Evolutionary conservation across 2,888 invertebrate genomes (phyloP), one percentile per base, ranked within the genome.

Genomic region (Temnothorax rugatulus): DNA sequence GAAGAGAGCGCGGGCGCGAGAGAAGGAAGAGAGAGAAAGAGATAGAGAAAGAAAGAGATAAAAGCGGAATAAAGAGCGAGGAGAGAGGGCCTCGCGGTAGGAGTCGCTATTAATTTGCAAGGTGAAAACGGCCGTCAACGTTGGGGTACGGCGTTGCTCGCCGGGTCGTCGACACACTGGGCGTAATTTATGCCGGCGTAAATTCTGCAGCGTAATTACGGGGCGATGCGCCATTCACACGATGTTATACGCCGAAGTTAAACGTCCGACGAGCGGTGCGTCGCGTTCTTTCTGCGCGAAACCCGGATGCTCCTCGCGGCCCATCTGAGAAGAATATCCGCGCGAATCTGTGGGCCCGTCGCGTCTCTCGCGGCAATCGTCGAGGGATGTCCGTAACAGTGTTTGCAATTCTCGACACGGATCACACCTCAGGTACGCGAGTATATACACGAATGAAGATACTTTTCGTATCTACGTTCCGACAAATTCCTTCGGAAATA

Each of bases 171-270:
- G 88, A 84, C 88, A 76, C 66, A 57, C 64, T 52, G 38, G 66
- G 79, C 73, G 84, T 89, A 89, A 89, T 89, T 89, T 89, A 89
- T 89, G 86, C 79, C 82, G 85, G 88, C 85, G 86, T 89, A 88
- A 89, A 88, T 89, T 89, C 77, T 86, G 84, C 83, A 63, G 61
- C 71, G 86, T 87, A 89, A 86, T 89, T 89, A 87, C 86, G 86
- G 77, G 68, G 38, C 71, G 79, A 85, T 75, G 71, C 73, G 83
- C 86, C 88, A 89, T 89, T 88, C 88, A 87, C 89, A 87, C 71
- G 57, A 54, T 47, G 59, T 73, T 81, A 81, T 34, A 73, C 47
- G 29, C 64, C 44, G 52, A 84, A 69, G 83, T 79, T 69, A 59
- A 66, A 76, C 50, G 79, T 54, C 63, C 59, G 38, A 44, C 44